Evolutionary conservation across 2,797 vertebrate genomes (phyloP), one percentile per base, ranked within the genome.

Genomic region (Protonibea diacanthus): DNA sequence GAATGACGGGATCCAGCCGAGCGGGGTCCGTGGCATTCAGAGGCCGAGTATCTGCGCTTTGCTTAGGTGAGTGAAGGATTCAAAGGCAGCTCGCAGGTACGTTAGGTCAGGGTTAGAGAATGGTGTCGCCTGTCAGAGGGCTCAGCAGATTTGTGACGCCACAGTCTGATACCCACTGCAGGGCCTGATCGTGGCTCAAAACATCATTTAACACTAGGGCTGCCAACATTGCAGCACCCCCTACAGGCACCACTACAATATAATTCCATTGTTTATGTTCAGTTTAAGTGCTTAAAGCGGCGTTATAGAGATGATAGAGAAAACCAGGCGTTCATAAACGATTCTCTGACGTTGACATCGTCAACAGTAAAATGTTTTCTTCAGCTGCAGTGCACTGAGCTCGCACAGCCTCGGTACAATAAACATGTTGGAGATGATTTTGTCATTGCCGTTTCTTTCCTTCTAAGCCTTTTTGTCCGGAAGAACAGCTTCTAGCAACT

Each of bases 391-490:
- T 8, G 14, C 14, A 10, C 23, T 23, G 51, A 13, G 21, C 51
- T 42, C 40, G 23, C 51, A 23, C 12, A 23, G 51, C 51, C 21
- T 2, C 51, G 2, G 53, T 17, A 27, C 53, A 3, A 47, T 27
- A n/a, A 62, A 70, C 20, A 48, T 9, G 5, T 23, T n/a, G 17
- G 27, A 56, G 42, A 56, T 42, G 75, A 52, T 79, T 40, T 49
- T 49, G 4, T 23, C 48, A 17, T 66, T 40, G n/a, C 1, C 8
- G 17, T 61, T 51, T 56, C 42, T 42, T 56, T 61, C 55, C n/a
- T 5, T 70, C 4, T 5, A n/a, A 72, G 25, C 51, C 47, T 56
- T 55, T 75, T 1, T 60, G 52, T 71, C 38, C 59, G 64, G 55
- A 72, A n/a, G 21, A 76, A 58, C 44, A 70, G 80, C 63, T 77